Percentiles rank a stretch among this genome's conserved stretches.
These are phyloP conservation scores for Melitaea athalia DNA, from an alignment of 2,888 invertebrate genomes.

Conservation along the genomic window DNA sequence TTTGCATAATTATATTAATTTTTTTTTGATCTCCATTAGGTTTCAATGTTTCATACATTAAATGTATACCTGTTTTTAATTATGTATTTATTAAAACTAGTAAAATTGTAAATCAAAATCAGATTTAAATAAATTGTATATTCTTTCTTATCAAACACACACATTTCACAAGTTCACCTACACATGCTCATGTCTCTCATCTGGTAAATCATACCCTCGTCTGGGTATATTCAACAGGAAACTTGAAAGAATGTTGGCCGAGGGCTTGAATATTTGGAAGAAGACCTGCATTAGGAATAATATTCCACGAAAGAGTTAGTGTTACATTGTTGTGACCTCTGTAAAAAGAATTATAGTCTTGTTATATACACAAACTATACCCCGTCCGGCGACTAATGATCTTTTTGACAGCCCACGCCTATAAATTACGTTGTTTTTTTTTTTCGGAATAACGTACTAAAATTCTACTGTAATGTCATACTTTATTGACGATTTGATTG, in stretches of 20 bases:
- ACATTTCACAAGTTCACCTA: conserved; percentile 43
- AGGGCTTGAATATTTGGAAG: conserved; percentile 92
- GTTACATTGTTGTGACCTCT: conserved; percentile 97
- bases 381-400: too few species aligned
- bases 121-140: conserved; percentile 52
- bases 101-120: conserved; percentile 47
- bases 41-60: too few species aligned
- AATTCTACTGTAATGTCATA: too few species aligned
- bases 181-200: conserved; percentile 35
- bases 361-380: not conserved
- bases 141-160: conserved; percentile 53
- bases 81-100: not conserved
- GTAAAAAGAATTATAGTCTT: conserved; percentile 59
- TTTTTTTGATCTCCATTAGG: too few species aligned
- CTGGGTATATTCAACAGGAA: conserved; percentile 93
- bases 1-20: too few species aligned
- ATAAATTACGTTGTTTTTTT: too few species aligned
- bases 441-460: too few species aligned
- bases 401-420: too few species aligned
- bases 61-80: too few species aligned
- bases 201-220: conserved; percentile 71
- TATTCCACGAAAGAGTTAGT: conserved; percentile 97
- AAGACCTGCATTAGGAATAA: conserved; percentile 98
- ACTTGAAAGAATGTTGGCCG: conserved; percentile 93
- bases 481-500: too few species aligned